Evolutionary conservation across 2,888 invertebrate species (phyloP), one percentile per base, ranked within the genome.

Genomic region (Protophormia terraenovae): DNA sequence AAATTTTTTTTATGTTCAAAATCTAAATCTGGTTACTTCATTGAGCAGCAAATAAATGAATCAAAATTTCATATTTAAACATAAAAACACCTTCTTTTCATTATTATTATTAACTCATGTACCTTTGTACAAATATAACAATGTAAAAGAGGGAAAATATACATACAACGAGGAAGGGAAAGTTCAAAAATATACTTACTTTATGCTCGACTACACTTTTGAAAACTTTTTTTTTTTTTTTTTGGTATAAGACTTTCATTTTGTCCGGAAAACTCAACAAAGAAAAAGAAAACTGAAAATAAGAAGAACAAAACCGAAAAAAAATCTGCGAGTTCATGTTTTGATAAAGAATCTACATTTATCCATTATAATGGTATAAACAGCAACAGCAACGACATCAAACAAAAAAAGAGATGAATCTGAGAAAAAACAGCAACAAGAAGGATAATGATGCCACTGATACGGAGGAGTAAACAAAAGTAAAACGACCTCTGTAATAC

Each of bases 201-300:
- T 90, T 90, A 89, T 89, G 89, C 89, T 88, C 86, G 89, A 90
- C 88, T 90, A 83, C 88, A 88, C 90, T 89, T 89, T 78, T 60
- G 67, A 73, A 83, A 85, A 72, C 69, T 75, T 83, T 81, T 1
- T 60, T 12, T 38, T 53, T 55, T 14, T 6, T 53, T 53, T 47
- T 69, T 27, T 71, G 29, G 14, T 58, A 10, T 32, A 67, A 16
- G 10, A 27, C 24, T 35, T 32, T 41, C 19, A 32, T 55, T 76
- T 73, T 69, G 66, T 27, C 27, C 55, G 24, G 27, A 45, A 53
- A 78, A 71, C 64, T 75, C 72, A 58, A 66, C 66, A 71, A 35
- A 84, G 55, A 24, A 78, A 38, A 55, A 64, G n/a, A 27, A 60
- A 77, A 64, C 29, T 60, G 47, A 50, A 69, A 50, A 62, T 35